Evolutionary conservation across 2,888 invertebrate genomes (phyloP), one percentile per base, ranked within the genome.

Genomic region (Abscondita cerata): DNA sequence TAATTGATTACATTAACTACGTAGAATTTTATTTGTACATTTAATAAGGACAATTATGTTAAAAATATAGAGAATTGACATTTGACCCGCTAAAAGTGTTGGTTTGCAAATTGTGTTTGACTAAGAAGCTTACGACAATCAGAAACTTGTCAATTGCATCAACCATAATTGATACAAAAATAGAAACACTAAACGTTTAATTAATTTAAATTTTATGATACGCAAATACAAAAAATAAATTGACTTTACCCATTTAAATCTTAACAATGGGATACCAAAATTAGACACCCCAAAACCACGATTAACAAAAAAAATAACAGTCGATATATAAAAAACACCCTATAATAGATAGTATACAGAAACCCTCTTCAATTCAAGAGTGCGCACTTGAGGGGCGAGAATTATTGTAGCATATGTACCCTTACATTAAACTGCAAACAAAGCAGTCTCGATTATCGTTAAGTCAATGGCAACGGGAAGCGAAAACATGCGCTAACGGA

Each of bases 41-140:
- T 51, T 66, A 66, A 74, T 72, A 70, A 73, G 73, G 70, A 72
- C 74, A 74, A 75, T 71, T 72, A 75, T 72, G 74, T 76, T 76
- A 44, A 75, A 75, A 75, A 75, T 70, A 74, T 73, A 68, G 74
- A 73, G 72, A 77, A 76, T 76, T 78, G 77, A 78, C 77, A 76
- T 72, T 76, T 77, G 77, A 77, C 78, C 76, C 68, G 70, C 65
- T 71, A 71, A 72, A 74, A 74, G 70, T 72, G 74, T 72, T 73
- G 70, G 71, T 69, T 70, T 71, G 74, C 75, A 75, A 76, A 76
- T 76, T 76, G 68, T 71, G 73, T 75, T 75, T 74, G 74, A 71
- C 64, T 71, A 66, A 66, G 62, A n/a, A n/a, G n/a, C n/a, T 68
- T 66, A 72, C 70, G 50, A 51, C 55, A 55, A 61, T 61, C 60